Base-by-base conservation (phyloP, 2,797 vertebrate species). In the Brachyrhaphis roseni region DNA sequence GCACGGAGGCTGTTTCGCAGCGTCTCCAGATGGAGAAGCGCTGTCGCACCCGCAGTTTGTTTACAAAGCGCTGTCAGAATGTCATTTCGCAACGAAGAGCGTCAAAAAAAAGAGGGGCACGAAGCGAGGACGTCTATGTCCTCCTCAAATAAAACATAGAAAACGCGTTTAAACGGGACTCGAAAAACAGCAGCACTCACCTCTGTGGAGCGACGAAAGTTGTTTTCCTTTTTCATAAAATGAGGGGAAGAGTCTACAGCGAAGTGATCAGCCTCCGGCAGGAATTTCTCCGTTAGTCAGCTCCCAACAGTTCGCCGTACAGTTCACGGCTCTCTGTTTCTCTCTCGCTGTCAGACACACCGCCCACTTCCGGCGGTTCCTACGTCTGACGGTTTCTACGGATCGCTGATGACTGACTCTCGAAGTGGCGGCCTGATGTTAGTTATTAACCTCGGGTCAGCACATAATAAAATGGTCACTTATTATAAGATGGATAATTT, bases 291-390 rank as follows among this genome's bases (percentile, higher is more conserved):
- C 80, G 88, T 75, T 84, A 72, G 86, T 76, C 87, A 84, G 80
- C 94, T 93, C 87, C 87, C 78, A 87, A 89, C 93, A 92, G 85
- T 93, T 93, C 83, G 84, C 84, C 76, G 84, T 86, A 83, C 90
- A 91, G 86, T 90, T 86, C 87, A 77, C 82, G 71, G 80, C 86
- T 66, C 84, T 62, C 80, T n/a, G 85, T 78, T 82, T 78, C 82
- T 76, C 87, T 66, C 81, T 79, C 75, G 78, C 41, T 74, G 87
- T 70, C 85, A 85, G 43, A 86, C 86, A 86, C 81, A 80, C 93
- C 94, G 91, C 94, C 94, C 91, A 94, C 94, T 95, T 95, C 95
- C 95, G 95, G 94, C 82, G 81, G 62, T 11, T 85, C 78, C 78
- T 74, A 8, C n/a, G 77, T 53, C 82, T 80, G 76, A 70, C 68